A percentile compares a stretch with the other conserved stretches of the same genome.
Evolutionary conservation across 2,113 vertebrate genomes (phyloP).

Genomic region (Atlantisia rogersi): DNA sequence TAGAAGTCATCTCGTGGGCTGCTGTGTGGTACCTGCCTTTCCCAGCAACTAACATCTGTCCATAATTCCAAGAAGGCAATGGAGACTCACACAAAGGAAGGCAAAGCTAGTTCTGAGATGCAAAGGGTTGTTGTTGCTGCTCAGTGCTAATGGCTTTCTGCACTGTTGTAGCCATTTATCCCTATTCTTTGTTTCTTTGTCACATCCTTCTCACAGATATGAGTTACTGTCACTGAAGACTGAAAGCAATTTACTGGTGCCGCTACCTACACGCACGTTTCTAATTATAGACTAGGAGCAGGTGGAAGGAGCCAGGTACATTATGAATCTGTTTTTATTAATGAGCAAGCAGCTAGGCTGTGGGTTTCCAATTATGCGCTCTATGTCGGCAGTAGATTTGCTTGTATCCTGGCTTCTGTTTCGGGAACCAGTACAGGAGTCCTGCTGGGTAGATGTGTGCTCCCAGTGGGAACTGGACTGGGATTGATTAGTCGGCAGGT

Average conservation of each 20-base stretch:
- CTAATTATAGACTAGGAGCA: conserved; percentile 22
- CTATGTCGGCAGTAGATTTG: neutral
- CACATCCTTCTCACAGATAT: neutral
- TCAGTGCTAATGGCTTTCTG: neutral
- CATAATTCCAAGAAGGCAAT: neutral
- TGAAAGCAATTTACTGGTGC: neutral
- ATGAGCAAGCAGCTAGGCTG: neutral
- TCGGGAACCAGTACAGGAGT: neutral
- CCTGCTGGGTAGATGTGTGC: neutral
- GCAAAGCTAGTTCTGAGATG: neutral
- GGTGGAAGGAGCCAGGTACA: neutral
- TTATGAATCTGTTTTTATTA: conserved; percentile 25
- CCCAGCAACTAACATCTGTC: neutral
- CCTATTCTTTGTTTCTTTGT: neutral
- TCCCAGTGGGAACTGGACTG: neutral
- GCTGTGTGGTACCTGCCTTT: neutral
- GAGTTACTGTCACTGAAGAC: neutral
- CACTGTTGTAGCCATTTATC: neutral
- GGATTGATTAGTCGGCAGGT: neutral
- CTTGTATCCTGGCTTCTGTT: neutral
- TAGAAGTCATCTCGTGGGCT: neutral
- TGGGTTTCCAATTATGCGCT: conserved; percentile 9
- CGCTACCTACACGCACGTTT: neutral
- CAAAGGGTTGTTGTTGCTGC: neutral
- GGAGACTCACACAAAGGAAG: neutral